Evolutionary conservation across 2,888 invertebrate species (phyloP), one percentile per base, ranked within the genome.

Genomic region (Rhodophaea formosa): DNA sequence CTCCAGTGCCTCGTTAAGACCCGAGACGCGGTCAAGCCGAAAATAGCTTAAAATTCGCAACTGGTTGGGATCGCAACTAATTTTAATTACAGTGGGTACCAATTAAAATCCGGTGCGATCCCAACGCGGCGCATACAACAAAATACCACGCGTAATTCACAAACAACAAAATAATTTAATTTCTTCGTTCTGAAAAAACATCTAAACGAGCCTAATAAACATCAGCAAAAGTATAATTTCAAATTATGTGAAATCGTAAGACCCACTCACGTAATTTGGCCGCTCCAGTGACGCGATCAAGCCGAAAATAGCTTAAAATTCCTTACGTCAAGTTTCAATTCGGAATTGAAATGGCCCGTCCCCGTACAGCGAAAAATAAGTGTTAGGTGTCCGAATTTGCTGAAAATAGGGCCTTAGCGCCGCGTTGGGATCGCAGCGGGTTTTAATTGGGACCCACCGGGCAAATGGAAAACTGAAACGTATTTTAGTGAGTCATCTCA

Each of bases 261-360:
- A 16, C 8, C 44, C 35, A 16, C 8, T 16, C 35, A 35, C 12
- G 35, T 15, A 16, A 16, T 45, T 45, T 3, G 8, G 44, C 44
- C 16, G 44, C 44, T 16, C 16, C 44, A 45, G 15, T 45, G 44
- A 67, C 68, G 70, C 77, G 78, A 75, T 76, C 76, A 79, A 75
- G 70, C 69, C 63, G 74, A 80, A 80, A 81, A 83, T 81, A 80
- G 73, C 74, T 69, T 66, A 68, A 79, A 82, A 79, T 76, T 76
- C 73, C 73, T 67, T 67, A 75, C 73, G 69, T 79, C 72, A 70
- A 75, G 71, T 75, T 77, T 72, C 72, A 68, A 67, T 77, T 72
- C 75, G 71, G 79, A 74, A 75, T 78, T 73, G 78, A 79, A 83
- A 76, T 70, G 73, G 71, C 67, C 69, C 62, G 62, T 59, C 61